phyloP scores from a whole-genome alignment of 2,888 invertebrate genomes.

The Drosophila formosana region DNA sequence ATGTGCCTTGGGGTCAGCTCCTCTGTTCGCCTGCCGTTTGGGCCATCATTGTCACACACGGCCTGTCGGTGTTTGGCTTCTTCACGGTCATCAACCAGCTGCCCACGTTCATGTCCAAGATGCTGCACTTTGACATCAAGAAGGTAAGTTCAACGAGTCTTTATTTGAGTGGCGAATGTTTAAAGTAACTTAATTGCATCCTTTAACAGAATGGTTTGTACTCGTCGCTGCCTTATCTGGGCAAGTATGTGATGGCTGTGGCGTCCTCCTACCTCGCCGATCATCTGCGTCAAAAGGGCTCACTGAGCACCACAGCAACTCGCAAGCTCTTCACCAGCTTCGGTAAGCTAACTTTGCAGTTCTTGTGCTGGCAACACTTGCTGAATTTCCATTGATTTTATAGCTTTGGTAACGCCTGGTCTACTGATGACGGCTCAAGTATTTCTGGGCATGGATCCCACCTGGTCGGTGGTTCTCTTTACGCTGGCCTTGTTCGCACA shows the following conservation, averaged over 20 bases:
- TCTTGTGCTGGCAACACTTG: not conserved
- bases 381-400: slow-evolving; percentile 25
- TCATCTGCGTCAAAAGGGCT: slow-evolving; percentile 88
- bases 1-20: slow-evolving; percentile 91
- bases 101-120: slow-evolving; percentile 93
- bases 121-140: slow-evolving; percentile 91
- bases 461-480: slow-evolving; percentile 92
- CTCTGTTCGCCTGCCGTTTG: slow-evolving; percentile 91
- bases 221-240: slow-evolving; percentile 94
- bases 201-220: slow-evolving; percentile 91
- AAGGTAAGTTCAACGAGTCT: slow-evolving; percentile 85
- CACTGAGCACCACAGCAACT: slow-evolving; percentile 90
- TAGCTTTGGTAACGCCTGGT: slow-evolving; percentile 88
- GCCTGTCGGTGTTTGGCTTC: slow-evolving; percentile 94
- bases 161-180: not conserved
- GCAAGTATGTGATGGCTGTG: slow-evolving; percentile 93
- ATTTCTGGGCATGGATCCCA: slow-evolving; percentile 89
- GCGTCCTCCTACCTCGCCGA: slow-evolving; percentile 91
- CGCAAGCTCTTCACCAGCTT: slow-evolving; percentile 89
- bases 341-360: slow-evolving; percentile 84
- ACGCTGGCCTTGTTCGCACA: slow-evolving; percentile 92
- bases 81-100: slow-evolving; percentile 95
- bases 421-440: slow-evolving; percentile 91
- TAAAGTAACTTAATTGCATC: not conserved
- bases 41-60: slow-evolving; percentile 94